Percentiles rank a stretch among this genome's conserved stretches.
These are phyloP conservation scores for Eristalis intricaria DNA, from an alignment of 2,888 invertebrate species.

Conservation along the genomic window DNA sequence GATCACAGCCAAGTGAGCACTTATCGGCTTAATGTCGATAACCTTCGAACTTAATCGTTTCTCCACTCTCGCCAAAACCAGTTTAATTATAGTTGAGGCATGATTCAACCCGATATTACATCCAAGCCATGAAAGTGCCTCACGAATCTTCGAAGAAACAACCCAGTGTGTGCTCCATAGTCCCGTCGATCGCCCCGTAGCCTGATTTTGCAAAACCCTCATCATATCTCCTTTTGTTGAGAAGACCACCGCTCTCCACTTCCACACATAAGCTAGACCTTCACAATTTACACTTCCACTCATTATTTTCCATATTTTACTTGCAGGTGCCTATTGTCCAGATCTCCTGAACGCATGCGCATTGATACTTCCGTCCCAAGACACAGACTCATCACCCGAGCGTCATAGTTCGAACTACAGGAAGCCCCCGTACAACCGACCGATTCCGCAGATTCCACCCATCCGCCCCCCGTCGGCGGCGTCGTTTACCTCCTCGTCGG, in stretches of 20 bases:
- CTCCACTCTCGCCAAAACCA: too few species aligned
- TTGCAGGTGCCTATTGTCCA: slow-evolving; percentile 79
- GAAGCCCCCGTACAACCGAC: slow-evolving; percentile 52
- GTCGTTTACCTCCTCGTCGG: slow-evolving; percentile 73
- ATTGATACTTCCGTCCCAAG: slow-evolving; percentile 77
- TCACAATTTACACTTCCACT: not conserved
- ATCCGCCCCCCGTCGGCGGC: slow-evolving; percentile 38
- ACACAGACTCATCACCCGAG: slow-evolving; percentile 78
- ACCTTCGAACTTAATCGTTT: too few species aligned
- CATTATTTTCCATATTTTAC: not conserved
- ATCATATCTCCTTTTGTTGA: not conserved
- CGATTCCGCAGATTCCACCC: slow-evolving; percentile 73
- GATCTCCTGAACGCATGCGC: slow-evolving; percentile 80
- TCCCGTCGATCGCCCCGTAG: too few species aligned
- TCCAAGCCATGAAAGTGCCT: too few species aligned
- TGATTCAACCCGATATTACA: too few species aligned
- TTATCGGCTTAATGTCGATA: too few species aligned
- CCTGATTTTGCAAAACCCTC: too few species aligned
- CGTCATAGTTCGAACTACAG: slow-evolving; percentile 73
- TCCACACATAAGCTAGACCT: not conserved
- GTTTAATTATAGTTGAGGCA: too few species aligned
- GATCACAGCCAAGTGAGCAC: too few species aligned
- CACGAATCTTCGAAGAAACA: too few species aligned
- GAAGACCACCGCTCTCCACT: not conserved
- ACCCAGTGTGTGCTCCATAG: too few species aligned